Conservation (phyloP, 1,140 invertebrate genomes). For the Hyles euphorbiae region DNA sequence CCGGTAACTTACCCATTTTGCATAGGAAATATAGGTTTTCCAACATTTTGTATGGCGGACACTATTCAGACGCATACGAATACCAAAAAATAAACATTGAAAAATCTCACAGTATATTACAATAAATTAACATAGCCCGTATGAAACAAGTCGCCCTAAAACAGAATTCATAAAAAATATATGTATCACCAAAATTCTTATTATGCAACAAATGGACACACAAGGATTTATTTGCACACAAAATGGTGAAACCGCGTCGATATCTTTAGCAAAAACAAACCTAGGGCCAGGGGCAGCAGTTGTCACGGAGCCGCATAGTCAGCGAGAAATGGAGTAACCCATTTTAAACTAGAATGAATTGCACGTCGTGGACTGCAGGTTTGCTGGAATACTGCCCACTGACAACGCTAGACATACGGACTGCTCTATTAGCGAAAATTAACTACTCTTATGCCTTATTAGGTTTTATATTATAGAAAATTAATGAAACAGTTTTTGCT, state of each 20-base stretch:
- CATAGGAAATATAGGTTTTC: no score
- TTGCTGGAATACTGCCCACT: conserved; percentile 58
- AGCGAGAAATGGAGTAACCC: conserved; percentile 65
- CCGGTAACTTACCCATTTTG: no score
- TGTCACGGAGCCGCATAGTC: conserved; percentile 54
- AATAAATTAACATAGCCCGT: no score
- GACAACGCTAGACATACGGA: conserved; percentile 29
- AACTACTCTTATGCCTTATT: not conserved
- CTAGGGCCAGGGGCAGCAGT: conserved; percentile 31
- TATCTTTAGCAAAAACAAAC: conserved; percentile 38
- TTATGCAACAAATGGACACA: no score
- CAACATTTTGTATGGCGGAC: no score
- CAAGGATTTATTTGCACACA: conserved; percentile 25
- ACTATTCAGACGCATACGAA: no score
- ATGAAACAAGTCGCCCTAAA: no score
- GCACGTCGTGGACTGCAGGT: conserved; percentile 59
- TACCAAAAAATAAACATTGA: no score
- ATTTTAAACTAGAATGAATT: conserved; percentile 70
- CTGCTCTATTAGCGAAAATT: not conserved
- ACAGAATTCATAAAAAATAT: no score
- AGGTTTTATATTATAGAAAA: not conserved
- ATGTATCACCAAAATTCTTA: no score
- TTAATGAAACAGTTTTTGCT: not conserved
- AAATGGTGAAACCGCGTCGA: conserved; percentile 28
- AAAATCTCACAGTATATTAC: no score